Evolutionary conservation across 2,888 invertebrate genomes (phyloP).

Genomic region (Philhelius pedissequus): DNA sequence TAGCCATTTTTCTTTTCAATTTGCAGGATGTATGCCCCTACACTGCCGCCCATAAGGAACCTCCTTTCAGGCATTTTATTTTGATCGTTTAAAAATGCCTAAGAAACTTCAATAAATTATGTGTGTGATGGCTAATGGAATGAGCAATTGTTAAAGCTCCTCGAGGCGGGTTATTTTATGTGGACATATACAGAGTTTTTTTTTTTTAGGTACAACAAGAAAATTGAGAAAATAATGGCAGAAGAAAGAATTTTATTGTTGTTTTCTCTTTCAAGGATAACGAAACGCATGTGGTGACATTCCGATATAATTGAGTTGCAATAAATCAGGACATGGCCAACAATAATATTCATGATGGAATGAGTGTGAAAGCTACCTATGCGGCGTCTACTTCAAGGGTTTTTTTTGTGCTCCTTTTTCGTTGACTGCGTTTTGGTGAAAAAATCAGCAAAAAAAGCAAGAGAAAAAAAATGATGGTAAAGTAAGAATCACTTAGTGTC

Average conservation of each 20-base stretch:
- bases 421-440: background rate
- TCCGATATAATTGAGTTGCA: slow-evolving; percentile 64
- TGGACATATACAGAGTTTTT: background rate
- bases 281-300: slow-evolving; percentile 65
- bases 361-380: background rate
- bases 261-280: background rate
- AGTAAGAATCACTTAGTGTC: slow-evolving; percentile 56
- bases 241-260: background rate
- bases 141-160: slow-evolving; percentile 19
- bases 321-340: slow-evolving; percentile 54
- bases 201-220: background rate
- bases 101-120: slow-evolving; percentile 42
- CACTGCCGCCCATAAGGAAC: background rate
- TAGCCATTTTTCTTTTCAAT: slow-evolving; percentile 18
- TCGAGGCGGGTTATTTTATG: background rate
- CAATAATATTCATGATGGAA: slow-evolving; percentile 18
- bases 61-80: background rate
- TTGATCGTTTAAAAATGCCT: slow-evolving; percentile 3
- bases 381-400: background rate
- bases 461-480: background rate
- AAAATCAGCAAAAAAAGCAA: background rate
- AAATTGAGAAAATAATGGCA: slow-evolving; percentile 50
- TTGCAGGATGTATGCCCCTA: background rate
- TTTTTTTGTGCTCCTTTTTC: background rate
- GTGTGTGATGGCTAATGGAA: slow-evolving; percentile 1